Evolutionary conservation across 2,888 invertebrate genomes (phyloP), one percentile per base, ranked within the genome.

Genomic region (Erebia aethiops): DNA sequence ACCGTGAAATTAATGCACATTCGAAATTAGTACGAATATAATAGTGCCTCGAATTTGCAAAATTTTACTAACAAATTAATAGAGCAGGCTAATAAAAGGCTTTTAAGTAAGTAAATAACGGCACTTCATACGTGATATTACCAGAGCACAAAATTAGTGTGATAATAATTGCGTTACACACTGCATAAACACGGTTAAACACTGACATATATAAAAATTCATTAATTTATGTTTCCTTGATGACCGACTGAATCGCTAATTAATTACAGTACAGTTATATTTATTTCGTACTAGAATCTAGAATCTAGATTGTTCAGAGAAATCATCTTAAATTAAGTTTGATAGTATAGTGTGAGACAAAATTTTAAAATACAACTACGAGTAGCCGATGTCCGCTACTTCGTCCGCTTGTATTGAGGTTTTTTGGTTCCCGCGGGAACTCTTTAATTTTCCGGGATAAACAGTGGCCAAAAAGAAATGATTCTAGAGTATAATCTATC

Each of bases 161-260:
- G 58, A 64, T 68, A 67, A 70, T 75, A 74, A 75, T 75, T 72
- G 66, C 67, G 71, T 71, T 75, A 71, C 66, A 70, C 73, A 70
- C 69, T 68, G 56, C 69, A 70, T 71, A 70, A 76, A 76, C 73
- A 74, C 75, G 74, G 74, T 75, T 73, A 74, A 71, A 74, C 65
- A 67, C 70, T 77, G 74, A 74, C 77, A 76, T 60, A 77, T 74
- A 76, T 75, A 73, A 67, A 68, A 69, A 74, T 70, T 68, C 67
- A 71, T 75, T 73, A 71, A 75, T 26, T 26, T 72, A 70, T 68
- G 52, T 60, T 69, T 61, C 56, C 57, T 62, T 69, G 69, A 71
- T 73, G 65, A 56, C 70, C 51, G 61, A 64, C 56, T 26, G 54
- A 71, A 71, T 69, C 57, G 60, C 65, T 57, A 70, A 74, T 74